Percentiles rank a stretch among this genome's conserved stretches.
These are phyloP conservation scores for Euthynnus affinis DNA, from an alignment of 2,797 vertebrate species.

Conservation along the genomic window DNA sequence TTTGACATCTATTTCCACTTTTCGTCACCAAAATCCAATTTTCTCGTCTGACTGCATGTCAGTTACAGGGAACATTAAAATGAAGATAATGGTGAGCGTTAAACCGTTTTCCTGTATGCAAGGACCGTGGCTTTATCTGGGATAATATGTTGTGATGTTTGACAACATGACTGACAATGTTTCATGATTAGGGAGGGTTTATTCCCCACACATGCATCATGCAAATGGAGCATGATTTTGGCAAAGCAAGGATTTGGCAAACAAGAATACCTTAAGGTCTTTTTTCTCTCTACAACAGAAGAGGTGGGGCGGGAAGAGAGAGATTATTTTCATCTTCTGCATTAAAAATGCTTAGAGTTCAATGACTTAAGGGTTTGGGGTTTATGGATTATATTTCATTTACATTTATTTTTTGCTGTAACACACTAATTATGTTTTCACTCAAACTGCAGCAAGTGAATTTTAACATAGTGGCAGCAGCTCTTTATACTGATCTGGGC, in stretches of 20 bases:
- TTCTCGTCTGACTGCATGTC: constrained; percentile 17
- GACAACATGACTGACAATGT: constrained; percentile 50
- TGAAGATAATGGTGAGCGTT: constrained; percentile 30
- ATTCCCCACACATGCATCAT: constrained; percentile 44
- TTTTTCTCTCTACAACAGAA: constrained; percentile 21
- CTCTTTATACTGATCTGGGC: not conserved
- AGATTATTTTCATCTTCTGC: constrained; percentile 42
- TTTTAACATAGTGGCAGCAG: not conserved
- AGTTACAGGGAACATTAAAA: constrained; percentile 29
- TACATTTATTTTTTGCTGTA: not conserved
- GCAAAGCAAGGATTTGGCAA: constrained; percentile 55
- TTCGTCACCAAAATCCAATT: constrained; percentile 27
- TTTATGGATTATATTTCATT: constrained; percentile 21
- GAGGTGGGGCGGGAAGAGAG: constrained; percentile 5
- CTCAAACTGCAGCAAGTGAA: not conserved
- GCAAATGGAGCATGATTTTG: constrained; percentile 51
- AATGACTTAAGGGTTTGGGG: constrained; percentile 16
- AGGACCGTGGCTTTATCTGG: constrained; percentile 18
- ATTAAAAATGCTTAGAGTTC: constrained; percentile 29
- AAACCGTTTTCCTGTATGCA: constrained; percentile 17
- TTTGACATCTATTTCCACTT: constrained; percentile 37
- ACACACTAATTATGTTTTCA: constrained; percentile 4
- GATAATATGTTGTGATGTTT: constrained; percentile 36
- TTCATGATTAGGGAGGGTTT: constrained; percentile 47
- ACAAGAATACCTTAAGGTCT: constrained; percentile 48